Percentiles rank a stretch among this genome's conserved stretches.
phyloP scores from a whole-genome alignment of 2,888 invertebrate species.

The Norana najaformis region DNA sequence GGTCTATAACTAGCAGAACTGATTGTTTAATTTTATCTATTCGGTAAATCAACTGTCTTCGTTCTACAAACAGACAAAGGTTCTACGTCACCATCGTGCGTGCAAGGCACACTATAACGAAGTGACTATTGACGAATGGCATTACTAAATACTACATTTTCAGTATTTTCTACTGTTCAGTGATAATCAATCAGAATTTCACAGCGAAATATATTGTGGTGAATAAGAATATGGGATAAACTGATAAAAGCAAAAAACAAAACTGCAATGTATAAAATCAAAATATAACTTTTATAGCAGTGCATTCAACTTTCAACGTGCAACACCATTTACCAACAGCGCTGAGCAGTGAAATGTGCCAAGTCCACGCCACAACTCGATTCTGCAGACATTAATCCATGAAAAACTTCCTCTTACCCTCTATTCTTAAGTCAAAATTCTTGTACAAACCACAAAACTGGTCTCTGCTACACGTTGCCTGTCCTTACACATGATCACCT shows the following conservation, averaged over 20 bases:
- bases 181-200: neutral
- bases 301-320: constrained; percentile 5
- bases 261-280: neutral
- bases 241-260: neutral
- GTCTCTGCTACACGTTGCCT: neutral
- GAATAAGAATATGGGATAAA: constrained; percentile 3
- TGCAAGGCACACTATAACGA: too few relatives aligned
- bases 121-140: neutral
- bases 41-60: neutral
- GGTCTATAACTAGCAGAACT: neutral
- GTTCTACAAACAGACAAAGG: neutral
- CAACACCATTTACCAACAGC: neutral
- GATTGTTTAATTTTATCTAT: neutral
- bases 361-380: neutral
- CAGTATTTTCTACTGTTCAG: constrained; percentile 3
- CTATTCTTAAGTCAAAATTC: neutral
- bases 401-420: constrained; percentile 2
- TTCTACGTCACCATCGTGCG: neutral
- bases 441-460: neutral
- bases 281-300: neutral
- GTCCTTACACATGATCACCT: neutral
- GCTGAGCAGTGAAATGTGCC: neutral
- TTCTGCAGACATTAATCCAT: neutral
- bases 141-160: neutral
- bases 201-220: neutral